Percentiles rank a stretch among this genome's conserved stretches.
These are phyloP conservation scores for Ormyrus pomaceus DNA, from an alignment of 2,888 invertebrate species.

Conservation along the genomic window DNA sequence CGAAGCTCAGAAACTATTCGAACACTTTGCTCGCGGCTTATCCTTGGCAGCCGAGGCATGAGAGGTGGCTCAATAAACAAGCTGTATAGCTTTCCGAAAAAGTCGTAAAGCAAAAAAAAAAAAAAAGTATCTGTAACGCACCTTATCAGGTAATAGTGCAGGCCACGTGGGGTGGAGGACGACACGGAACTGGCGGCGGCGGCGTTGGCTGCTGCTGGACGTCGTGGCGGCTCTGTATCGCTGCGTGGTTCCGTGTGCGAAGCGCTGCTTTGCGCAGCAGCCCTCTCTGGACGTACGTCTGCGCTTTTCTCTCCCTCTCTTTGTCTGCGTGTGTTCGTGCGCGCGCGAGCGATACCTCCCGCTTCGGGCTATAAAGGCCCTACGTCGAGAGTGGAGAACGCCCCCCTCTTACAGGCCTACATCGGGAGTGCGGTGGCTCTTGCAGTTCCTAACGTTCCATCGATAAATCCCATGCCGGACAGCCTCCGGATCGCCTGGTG, in stretches of 20 bases:
- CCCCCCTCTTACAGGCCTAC: constrained; percentile 62
- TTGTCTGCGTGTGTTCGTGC: not conserved
- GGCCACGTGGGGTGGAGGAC: constrained; percentile 73
- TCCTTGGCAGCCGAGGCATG: no score
- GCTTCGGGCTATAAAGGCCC: not conserved
- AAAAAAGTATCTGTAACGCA: constrained; percentile 47
- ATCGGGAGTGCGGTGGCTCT: constrained; percentile 65
- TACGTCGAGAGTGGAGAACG: constrained; percentile 25
- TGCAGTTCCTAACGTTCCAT: not conserved
- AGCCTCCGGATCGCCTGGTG: constrained; percentile 6
- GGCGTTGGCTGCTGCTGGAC: no score
- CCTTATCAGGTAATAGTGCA: constrained; percentile 74
- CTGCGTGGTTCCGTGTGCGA: not conserved
- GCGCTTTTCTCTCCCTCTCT: no score
- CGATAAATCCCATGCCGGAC: constrained; percentile 26
- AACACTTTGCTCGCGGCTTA: no score
- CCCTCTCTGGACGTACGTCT: constrained; percentile 12
- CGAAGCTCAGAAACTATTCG: no score
- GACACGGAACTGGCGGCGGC: constrained; percentile 60
- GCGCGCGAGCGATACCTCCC: not conserved
- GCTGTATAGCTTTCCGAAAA: not conserved
- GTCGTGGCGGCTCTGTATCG: constrained; percentile 40
- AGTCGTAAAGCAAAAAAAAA: not conserved
- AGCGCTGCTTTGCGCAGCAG: constrained; percentile 44
- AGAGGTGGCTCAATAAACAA: no score